Evolutionary conservation across 2,797 vertebrate genomes (phyloP).

Genomic region (Lemur catta): DNA sequence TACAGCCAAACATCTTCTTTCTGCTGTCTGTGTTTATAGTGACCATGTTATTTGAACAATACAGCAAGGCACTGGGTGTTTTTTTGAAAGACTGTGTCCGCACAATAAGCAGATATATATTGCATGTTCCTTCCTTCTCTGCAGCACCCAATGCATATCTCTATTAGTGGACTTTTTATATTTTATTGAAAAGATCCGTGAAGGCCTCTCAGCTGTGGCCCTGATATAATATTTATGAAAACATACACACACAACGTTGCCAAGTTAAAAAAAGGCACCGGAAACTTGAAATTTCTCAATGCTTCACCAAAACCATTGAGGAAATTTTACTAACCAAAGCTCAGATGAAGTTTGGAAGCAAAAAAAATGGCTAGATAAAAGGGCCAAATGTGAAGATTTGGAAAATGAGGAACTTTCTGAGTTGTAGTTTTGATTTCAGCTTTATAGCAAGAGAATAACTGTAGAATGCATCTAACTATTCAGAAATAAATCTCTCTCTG

Average conservation of each 20-base stretch:
- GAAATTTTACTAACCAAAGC: slow-evolving; percentile 29
- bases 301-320: background rate
- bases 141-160: background rate
- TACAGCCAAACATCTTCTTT: background rate
- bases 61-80: background rate
- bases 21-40: background rate
- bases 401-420: background rate
- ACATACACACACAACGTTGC: slow-evolving; percentile 2
- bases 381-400: background rate
- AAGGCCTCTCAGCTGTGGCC: background rate
- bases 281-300: slow-evolving; percentile 49
- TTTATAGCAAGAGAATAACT: background rate
- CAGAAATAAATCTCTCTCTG: background rate
- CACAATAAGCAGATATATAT: background rate
- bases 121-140: background rate
- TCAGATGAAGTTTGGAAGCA: slow-evolving; percentile 9
- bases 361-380: background rate
- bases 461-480: background rate
- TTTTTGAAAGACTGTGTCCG: background rate
- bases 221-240: slow-evolving; percentile 62
- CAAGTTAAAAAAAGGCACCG: slow-evolving; percentile 22
- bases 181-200: slow-evolving; percentile 55
- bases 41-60: background rate
- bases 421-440: background rate
- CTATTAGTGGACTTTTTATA: slow-evolving; percentile 33